A percentile compares a stretch with the other conserved stretches of the same genome.
phyloP scores from a whole-genome alignment of 2,888 invertebrate genomes.

The Petrophora chlorosata region DNA sequence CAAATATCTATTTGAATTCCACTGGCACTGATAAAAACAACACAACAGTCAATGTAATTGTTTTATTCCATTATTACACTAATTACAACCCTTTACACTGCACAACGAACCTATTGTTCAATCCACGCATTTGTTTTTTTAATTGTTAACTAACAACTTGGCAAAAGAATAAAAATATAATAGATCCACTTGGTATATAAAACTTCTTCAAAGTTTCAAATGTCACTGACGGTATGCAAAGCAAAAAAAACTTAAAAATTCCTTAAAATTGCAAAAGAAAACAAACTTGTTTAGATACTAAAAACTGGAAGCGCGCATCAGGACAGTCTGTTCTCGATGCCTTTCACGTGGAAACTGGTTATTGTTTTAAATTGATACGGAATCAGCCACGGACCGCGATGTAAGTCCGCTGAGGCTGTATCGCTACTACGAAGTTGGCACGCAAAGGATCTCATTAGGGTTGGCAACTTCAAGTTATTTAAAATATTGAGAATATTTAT shows the following conservation, averaged over 20 bases:
- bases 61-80: no score
- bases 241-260: background rate
- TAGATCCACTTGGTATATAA: no score
- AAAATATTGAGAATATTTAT: background rate
- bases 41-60: background rate
- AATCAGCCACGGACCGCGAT: conserved; percentile 10
- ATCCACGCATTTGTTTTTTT: no score
- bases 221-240: background rate
- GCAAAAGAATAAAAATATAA: no score
- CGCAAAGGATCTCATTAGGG: conserved; percentile 15
- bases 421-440: conserved; percentile 15
- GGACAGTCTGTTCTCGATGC: conserved; percentile 1
- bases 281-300: background rate
- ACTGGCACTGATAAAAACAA: conserved; percentile 11
- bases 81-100: no score
- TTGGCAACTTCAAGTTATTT: background rate
- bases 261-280: background rate
- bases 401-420: conserved; percentile 7
- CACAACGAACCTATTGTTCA: no score
- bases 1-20: conserved; percentile 15
- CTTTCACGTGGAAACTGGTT: conserved; percentile 23
- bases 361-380: background rate
- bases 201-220: no score
- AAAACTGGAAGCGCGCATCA: background rate
- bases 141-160: no score